Evolutionary conservation across 2,888 invertebrate species (phyloP).

Genomic region (Cerastis leucographa): DNA sequence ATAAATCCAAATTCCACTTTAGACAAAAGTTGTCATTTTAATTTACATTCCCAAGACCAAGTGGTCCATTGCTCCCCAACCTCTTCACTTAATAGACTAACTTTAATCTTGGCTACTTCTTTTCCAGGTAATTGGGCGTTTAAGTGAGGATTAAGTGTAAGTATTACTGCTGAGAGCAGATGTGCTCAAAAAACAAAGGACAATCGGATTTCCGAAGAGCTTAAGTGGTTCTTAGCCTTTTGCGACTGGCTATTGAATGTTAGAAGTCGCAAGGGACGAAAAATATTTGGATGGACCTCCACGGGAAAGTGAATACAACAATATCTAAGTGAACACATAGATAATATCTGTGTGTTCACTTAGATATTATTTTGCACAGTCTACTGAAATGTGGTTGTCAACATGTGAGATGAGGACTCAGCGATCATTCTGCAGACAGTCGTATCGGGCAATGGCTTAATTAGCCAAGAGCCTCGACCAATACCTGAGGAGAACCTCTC

Average conservation of each 20-base stretch:
- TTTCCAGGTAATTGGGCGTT: slow-evolving; percentile 66
- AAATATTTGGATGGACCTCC: not conserved
- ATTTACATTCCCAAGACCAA: slow-evolving; percentile 13
- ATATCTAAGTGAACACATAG: too few relatives aligned
- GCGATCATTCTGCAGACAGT: too few relatives aligned
- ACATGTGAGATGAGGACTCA: too few relatives aligned
- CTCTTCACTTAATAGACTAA: slow-evolving; percentile 40
- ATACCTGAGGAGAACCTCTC: too few relatives aligned
- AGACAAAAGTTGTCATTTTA: not conserved
- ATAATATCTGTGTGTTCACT: not conserved
- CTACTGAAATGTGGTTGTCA: too few relatives aligned
- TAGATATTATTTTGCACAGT: not conserved
- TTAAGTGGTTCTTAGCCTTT: slow-evolving; percentile 11
- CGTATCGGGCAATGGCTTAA: too few relatives aligned
- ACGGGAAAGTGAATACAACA: not conserved
- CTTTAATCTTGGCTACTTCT: slow-evolving; percentile 61
- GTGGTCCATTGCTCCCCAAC: slow-evolving; percentile 4
- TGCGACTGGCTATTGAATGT: not conserved
- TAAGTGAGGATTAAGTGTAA: slow-evolving; percentile 66
- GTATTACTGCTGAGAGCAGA: slow-evolving; percentile 55
- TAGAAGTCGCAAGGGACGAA: not conserved
- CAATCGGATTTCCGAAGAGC: slow-evolving; percentile 14
- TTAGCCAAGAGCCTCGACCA: too few relatives aligned
- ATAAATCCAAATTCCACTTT: not conserved
- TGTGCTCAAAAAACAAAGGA: slow-evolving; percentile 41